phyloP scores from a whole-genome alignment of 2,797 vertebrate species.

The Pseudochaenichthys georgianus region DNA sequence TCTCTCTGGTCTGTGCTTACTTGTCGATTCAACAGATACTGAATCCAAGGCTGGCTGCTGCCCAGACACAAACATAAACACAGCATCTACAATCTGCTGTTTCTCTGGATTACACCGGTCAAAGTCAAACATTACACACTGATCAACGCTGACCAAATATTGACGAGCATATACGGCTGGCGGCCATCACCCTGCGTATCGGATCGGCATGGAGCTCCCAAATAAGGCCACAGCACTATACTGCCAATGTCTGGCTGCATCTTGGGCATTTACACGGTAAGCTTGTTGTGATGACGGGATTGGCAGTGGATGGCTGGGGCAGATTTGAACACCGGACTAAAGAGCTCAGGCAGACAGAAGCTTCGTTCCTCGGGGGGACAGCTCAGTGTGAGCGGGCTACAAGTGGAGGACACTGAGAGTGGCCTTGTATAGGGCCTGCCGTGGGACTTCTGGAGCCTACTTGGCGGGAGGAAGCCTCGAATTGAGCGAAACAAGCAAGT shows the following conservation, averaged over 20 bases:
- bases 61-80: conserved; percentile 47
- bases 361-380: conserved; percentile 42
- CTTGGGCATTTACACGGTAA: conserved; percentile 68
- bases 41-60: conserved; percentile 42
- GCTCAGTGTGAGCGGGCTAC: conserved; percentile 35
- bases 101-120: conserved; percentile 52
- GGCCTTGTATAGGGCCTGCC: conserved; percentile 29
- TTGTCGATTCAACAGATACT: conserved; percentile 27
- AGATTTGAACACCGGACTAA: conserved; percentile 68
- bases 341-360: conserved; percentile 63
- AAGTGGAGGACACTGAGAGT: conserved; percentile 29
- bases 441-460: conserved; percentile 39
- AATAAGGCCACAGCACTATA: conserved; percentile 47
- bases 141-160: conserved; percentile 62
- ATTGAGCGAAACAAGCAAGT: conserved; percentile 47
- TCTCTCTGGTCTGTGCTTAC: conserved; percentile 35
- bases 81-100: conserved; percentile 45
- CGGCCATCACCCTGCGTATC: conserved; percentile 51
- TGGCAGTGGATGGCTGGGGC: conserved; percentile 55
- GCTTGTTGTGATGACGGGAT: conserved; percentile 71
- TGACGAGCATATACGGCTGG: conserved; percentile 58
- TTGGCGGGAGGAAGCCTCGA: conserved; percentile 57
- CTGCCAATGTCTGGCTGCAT: conserved; percentile 69
- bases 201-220: conserved; percentile 57
- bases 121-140: conserved; percentile 38